These are phyloP conservation scores for Cephus sareptanus DNA, from an alignment of 2,888 invertebrate species.

Conservation along the genomic window DNA sequence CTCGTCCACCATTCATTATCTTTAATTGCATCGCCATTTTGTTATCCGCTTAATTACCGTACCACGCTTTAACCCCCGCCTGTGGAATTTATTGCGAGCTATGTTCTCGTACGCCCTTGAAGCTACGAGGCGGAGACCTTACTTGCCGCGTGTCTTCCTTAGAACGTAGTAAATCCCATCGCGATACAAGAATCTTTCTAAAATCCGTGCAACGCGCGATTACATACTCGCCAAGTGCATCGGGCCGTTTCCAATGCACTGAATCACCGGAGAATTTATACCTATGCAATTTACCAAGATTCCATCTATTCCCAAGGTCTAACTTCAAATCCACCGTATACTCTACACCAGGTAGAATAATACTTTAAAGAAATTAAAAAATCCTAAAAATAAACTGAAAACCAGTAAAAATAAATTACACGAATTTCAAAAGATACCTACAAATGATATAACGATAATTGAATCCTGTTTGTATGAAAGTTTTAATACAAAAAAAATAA, in stretches of 20 bases:
- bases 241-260: neutral
- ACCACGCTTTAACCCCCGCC: neutral
- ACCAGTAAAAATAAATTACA: neutral
- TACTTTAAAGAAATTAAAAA: neutral
- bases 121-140: neutral
- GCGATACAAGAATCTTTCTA: neutral
- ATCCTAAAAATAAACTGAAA: neutral
- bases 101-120: neutral
- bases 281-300: neutral
- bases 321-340: neutral
- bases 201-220: neutral
- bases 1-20: constrained; percentile 20
- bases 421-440: neutral
- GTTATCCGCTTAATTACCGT: constrained; percentile 20
- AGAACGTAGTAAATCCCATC: neutral
- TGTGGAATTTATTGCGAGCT: neutral
- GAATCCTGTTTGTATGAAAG: neutral
- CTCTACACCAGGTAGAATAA: too few relatives aligned
- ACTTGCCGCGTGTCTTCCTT: neutral
- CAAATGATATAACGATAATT: neutral
- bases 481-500: too few relatives aligned
- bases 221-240: neutral
- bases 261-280: neutral
- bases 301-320: neutral
- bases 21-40: constrained; percentile 36